phyloP scores from a whole-genome alignment of 2,888 invertebrate genomes.

The Caenorhabditis angaria region DNA sequence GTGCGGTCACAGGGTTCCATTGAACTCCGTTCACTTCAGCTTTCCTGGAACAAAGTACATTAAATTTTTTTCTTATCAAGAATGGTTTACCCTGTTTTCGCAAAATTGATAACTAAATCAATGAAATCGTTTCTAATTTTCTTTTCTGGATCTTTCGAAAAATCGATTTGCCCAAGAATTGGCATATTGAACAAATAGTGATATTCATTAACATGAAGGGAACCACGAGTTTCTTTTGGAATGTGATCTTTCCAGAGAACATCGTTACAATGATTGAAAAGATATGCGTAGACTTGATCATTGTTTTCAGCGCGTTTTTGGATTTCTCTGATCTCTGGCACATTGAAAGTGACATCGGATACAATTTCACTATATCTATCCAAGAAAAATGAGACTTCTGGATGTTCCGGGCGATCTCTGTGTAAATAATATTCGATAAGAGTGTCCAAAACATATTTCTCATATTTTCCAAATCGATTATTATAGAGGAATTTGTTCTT shows the following conservation, averaged over 20 bases:
- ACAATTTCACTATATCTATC: conserved; percentile 26
- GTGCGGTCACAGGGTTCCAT: conserved; percentile 30
- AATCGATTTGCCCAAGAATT: conserved; percentile 17
- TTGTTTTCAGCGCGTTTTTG: conserved; percentile 20
- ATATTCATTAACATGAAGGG: conserved; percentile 50
- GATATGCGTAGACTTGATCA: conserved; percentile 34
- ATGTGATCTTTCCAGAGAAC: conserved; percentile 35
- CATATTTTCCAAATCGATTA: conserved; percentile 26
- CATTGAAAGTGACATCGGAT: conserved; percentile 41
- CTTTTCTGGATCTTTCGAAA: not conserved
- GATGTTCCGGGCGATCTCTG: conserved; percentile 18
- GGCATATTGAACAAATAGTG: conserved; percentile 48
- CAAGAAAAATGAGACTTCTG: conserved; percentile 16
- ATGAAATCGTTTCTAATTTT: conserved; percentile 17
- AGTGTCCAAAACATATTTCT: conserved; percentile 24
- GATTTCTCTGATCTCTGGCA: conserved; percentile 38
- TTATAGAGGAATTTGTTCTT: conserved; percentile 28
- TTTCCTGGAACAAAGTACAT: conserved; percentile 12
- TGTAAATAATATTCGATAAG: conserved; percentile 18
- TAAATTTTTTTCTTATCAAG: not conserved
- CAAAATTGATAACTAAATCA: conserved; percentile 35
- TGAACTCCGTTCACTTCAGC: conserved; percentile 23
- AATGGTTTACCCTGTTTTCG: conserved; percentile 32
- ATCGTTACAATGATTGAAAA: conserved; percentile 37
- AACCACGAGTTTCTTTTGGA: conserved; percentile 20